These are phyloP conservation scores for Peromyscus eremicus DNA, from an alignment of 2,797 vertebrate species.

Conservation along the genomic window DNA sequence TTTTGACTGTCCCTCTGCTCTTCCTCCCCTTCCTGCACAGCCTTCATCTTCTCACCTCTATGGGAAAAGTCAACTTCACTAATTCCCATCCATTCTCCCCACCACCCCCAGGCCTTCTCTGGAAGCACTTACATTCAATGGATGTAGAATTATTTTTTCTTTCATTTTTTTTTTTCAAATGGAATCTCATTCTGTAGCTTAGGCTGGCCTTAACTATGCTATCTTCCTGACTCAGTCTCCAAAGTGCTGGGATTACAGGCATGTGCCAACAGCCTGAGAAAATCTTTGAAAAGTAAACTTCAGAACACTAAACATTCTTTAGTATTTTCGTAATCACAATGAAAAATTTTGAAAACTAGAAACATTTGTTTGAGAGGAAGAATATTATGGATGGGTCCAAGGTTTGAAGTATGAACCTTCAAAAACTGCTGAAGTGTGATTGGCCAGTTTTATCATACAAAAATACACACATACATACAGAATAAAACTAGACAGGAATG, in stretches of 20 bases:
- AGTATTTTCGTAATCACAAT: not conserved
- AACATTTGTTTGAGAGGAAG: conserved; percentile 29
- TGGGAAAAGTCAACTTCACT: not conserved
- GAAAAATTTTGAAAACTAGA: conserved; percentile 1
- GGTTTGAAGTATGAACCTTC: conserved; percentile 4
- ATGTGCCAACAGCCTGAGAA: not conserved
- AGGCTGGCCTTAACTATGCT: not conserved
- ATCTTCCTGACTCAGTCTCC: not conserved
- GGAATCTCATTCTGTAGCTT: not conserved
- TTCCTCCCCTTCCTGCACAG: not conserved
- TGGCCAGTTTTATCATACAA: not conserved
- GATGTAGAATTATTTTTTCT: not conserved
- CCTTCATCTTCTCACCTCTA: not conserved
- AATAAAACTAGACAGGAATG: conserved; percentile 34
- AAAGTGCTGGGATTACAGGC: not conserved
- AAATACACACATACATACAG: not conserved
- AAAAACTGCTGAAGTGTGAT: conserved; percentile 36
- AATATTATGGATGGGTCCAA: not conserved
- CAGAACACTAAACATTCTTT: conserved; percentile 7
- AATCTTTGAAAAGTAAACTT: conserved; percentile 24
- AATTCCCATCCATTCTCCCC: not conserved
- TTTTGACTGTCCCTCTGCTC: not conserved
- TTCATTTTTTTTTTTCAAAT: not conserved
- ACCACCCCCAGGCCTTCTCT: not conserved
- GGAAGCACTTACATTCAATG: not conserved